Percentiles rank a stretch among this genome's conserved stretches.
Conservation (phyloP, 2,797 vertebrate species). For the Cuculus canorus region DNA sequence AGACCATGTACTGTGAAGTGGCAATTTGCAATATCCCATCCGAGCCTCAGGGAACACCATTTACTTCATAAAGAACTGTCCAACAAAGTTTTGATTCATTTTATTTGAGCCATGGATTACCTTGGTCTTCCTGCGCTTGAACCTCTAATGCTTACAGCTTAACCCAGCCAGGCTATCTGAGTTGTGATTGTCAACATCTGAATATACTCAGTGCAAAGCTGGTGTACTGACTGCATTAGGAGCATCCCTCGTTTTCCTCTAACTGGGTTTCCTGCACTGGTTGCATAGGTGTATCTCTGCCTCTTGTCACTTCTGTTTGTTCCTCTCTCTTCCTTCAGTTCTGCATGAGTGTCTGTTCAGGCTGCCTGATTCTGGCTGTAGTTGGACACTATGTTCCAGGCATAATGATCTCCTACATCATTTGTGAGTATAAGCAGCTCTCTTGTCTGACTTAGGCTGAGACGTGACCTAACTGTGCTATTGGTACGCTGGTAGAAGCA, state of each 20-base stretch:
- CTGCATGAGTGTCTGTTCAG: conserved; percentile 89
- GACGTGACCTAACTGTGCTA: not conserved
- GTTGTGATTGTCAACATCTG: not conserved
- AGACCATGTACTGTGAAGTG: not conserved
- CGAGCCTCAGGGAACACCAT: not conserved
- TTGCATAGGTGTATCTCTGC: not conserved
- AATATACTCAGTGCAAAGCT: not conserved
- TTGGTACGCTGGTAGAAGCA: not conserved
- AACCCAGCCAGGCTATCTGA: not conserved
- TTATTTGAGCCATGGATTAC: not conserved
- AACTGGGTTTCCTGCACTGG: not conserved
- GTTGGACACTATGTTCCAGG: conserved; percentile 97
- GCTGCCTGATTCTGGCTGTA: conserved; percentile 86
- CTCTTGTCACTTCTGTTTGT: conserved; percentile 51
- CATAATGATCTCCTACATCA: conserved; percentile 99
- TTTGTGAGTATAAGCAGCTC: conserved; percentile 84
- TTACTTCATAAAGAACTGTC: not conserved
- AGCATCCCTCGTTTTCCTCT: not conserved
- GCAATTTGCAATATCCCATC: not conserved
- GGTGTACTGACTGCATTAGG: not conserved
- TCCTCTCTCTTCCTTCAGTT: conserved; percentile 82
- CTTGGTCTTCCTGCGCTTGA: not conserved
- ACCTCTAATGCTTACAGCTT: conserved; percentile 29
- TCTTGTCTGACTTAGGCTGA: conserved; percentile 9
- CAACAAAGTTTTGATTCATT: not conserved